A percentile compares a stretch with the other conserved stretches of the same genome.
Conservation (phyloP, 2,888 invertebrate genomes). For the Idaea dimidiata region DNA sequence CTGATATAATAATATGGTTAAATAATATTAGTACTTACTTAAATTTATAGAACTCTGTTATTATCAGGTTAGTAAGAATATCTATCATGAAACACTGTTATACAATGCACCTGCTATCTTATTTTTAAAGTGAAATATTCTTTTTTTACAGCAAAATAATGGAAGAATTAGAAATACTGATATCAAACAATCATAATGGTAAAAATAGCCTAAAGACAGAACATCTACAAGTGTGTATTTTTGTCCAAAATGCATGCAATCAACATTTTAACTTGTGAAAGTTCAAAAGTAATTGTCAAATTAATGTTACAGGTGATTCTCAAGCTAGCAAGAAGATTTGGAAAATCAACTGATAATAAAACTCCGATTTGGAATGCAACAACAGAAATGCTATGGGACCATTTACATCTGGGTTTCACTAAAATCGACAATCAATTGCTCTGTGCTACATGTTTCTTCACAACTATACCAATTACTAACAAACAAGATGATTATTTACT, state of each 20-base stretch:
- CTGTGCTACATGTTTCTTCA: constrained; percentile 66
- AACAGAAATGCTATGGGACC: constrained; percentile 49
- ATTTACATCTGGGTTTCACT: constrained; percentile 47
- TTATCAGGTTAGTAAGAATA: background rate
- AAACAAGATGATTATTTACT: constrained; percentile 45
- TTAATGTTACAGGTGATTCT: constrained; percentile 53
- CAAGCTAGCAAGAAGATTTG: constrained; percentile 38
- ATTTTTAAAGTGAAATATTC: constrained; percentile 4
- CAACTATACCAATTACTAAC: constrained; percentile 43
- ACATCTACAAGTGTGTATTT: constrained; percentile 5
- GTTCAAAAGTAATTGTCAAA: constrained; percentile 30
- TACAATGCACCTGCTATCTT: background rate
- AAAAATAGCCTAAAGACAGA: constrained; percentile 20
- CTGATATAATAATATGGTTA: constrained; percentile 1
- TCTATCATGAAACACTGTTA: background rate
- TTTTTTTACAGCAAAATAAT: constrained; percentile 41
- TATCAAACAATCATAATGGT: constrained; percentile 18
- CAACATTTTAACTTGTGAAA: constrained; percentile 35
- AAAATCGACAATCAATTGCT: constrained; percentile 67
- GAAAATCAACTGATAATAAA: constrained; percentile 20
- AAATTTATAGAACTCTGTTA: background rate
- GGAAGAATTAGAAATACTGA: constrained; percentile 35
- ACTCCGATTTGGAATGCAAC: constrained; percentile 40
- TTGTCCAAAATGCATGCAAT: constrained; percentile 20
- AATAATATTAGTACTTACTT: background rate